phyloP scores from a whole-genome alignment of 2,113 vertebrate genomes.

The Sigmodon hispidus region DNA sequence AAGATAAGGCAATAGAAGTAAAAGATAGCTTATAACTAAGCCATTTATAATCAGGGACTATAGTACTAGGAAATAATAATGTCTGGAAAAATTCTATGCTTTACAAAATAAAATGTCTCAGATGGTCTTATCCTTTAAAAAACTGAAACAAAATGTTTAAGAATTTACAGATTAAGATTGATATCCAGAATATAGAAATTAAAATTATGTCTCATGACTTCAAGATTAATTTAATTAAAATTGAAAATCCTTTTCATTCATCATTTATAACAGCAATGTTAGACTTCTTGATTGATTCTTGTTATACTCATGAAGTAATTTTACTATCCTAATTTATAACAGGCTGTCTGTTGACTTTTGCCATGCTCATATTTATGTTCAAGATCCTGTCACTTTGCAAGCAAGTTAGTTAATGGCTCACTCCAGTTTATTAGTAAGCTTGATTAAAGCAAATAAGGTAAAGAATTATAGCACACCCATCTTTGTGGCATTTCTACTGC shows the following conservation, averaged over 20 bases:
- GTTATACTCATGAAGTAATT: slow-evolving; percentile 55
- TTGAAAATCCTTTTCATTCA: slow-evolving; percentile 35
- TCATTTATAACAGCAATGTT: slow-evolving; percentile 37
- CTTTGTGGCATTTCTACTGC: neutral
- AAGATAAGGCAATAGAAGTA: neutral
- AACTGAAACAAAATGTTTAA: neutral
- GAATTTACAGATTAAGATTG: slow-evolving; percentile 2
- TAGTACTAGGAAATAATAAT: neutral
- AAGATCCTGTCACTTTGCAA: slow-evolving; percentile 34
- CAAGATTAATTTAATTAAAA: slow-evolving; percentile 38
- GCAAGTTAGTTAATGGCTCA: slow-evolving; percentile 8
- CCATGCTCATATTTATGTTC: slow-evolving; percentile 4
- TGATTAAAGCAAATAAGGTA: slow-evolving; percentile 44
- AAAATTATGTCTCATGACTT: slow-evolving; percentile 15
- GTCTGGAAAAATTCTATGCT: neutral
- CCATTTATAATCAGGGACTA: neutral
- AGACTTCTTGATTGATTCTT: slow-evolving; percentile 59
- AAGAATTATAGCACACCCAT: neutral
- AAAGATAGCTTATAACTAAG: neutral
- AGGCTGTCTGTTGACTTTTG: slow-evolving; percentile 1
- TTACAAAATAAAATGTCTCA: neutral
- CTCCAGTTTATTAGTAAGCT: slow-evolving; percentile 36
- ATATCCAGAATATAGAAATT: neutral
- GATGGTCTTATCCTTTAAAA: neutral
- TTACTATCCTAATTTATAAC: slow-evolving; percentile 48